Percentiles rank a stretch among this genome's conserved stretches.
Evolutionary conservation across 92 coral and sea anemone species (phyloP).

Genomic region (Galaxea fascicularis): DNA sequence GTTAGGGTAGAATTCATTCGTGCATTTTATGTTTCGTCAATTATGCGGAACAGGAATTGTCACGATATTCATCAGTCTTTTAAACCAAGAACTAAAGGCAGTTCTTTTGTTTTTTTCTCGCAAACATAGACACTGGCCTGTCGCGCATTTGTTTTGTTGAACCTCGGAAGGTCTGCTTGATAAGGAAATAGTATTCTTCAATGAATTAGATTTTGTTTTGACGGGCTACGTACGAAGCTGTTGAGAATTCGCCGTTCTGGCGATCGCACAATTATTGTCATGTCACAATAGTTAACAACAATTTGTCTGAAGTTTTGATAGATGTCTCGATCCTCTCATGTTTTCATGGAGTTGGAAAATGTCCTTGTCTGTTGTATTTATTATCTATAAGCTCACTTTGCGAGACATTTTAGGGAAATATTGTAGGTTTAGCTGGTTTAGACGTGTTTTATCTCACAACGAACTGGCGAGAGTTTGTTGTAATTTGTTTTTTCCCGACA

Average conservation of each 20-base stretch:
- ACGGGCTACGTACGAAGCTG: neutral
- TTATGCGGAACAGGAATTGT: neutral
- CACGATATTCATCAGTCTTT: neutral
- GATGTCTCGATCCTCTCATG: neutral
- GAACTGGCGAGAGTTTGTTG: neutral
- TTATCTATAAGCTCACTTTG: neutral
- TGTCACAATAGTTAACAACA: neutral
- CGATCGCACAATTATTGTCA: neutral
- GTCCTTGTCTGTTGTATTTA: neutral
- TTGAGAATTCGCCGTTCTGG: neutral
- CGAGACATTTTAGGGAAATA: neutral
- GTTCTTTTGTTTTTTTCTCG: constrained; percentile 4
- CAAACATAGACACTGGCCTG: neutral
- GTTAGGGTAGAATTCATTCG: too few species aligned
- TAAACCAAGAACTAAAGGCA: neutral
- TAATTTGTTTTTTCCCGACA: neutral
- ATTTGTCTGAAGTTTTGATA: neutral
- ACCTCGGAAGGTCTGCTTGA: neutral
- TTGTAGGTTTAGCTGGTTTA: neutral
- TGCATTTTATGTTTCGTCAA: neutral
- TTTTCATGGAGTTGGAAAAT: neutral
- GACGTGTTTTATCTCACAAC: neutral
- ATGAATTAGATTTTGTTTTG: neutral
- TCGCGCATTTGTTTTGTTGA: neutral
- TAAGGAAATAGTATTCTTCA: neutral